phyloP scores from a whole-genome alignment of 1,140 invertebrate species.

The Lasioglossum albipes region DNA sequence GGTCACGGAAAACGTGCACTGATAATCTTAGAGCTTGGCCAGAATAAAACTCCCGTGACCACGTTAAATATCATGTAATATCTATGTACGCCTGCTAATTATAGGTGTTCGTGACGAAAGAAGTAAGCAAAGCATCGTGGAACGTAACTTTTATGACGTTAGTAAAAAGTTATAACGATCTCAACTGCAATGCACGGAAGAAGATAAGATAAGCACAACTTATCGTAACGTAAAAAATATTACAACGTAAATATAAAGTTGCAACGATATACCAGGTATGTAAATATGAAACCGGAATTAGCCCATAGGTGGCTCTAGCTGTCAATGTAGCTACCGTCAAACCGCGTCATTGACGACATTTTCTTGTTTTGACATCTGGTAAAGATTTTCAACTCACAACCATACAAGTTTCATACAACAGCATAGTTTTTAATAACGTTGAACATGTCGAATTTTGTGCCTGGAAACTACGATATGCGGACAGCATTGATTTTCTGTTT shows the following conservation, averaged over 20 bases:
- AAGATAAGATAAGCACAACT: constrained; percentile 4
- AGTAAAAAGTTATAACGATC: neutral
- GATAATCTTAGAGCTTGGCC: neutral
- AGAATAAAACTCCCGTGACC: neutral
- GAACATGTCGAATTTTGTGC: too few species aligned
- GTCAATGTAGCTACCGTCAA: too few species aligned
- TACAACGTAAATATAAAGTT: neutral
- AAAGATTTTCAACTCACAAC: too few species aligned
- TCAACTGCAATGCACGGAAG: neutral
- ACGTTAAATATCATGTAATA: constrained; percentile 15
- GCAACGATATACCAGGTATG: too few species aligned
- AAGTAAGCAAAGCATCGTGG: constrained; percentile 2
- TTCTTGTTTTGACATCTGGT: too few species aligned
- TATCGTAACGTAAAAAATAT: neutral
- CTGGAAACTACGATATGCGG: too few species aligned
- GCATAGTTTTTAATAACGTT: too few species aligned
- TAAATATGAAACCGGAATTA: too few species aligned
- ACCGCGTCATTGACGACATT: too few species aligned
- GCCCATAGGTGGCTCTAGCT: too few species aligned
- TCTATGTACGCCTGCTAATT: constrained; percentile 27
- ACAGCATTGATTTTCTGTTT: too few species aligned
- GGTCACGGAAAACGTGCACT: neutral
- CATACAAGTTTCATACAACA: too few species aligned
- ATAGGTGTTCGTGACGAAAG: constrained; percentile 18
- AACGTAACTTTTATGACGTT: neutral